Base-by-base conservation (phyloP, 30 jellyfish, hydroid and myxozoan species). In the Aurelia aurita region DNA sequence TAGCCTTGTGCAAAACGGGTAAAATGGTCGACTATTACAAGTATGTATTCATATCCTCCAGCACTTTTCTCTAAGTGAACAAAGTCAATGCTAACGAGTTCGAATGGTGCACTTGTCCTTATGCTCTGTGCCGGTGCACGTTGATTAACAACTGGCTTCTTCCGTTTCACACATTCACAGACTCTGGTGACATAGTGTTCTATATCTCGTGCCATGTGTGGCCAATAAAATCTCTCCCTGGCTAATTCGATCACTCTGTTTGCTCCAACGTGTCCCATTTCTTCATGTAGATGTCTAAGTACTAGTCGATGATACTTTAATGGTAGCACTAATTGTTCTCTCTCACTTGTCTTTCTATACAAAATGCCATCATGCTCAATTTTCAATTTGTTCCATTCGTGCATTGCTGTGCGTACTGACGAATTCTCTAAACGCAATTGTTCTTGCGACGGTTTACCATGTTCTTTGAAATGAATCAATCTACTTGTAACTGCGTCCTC, bases 31-130 rank as follows among this genome's bases (percentile, higher is more conserved):
- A 69, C 55, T 16, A 57, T 53, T 45, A 54, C 45, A 18, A 69
- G 72, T 31, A 71, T 57, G 70, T 84, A 69, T 59, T 84, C 89
- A 72, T 57, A 84, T 18, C 94, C 94, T 23, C 80, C 80, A 34
- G 89, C 83, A 72, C 91, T 63, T 18, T 45, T 53, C 61, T 51
- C 86, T 27, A 80, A 76, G 44, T 39, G 91, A 32, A 66, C 49
- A 65, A 64, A 80, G 62, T 64, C 86, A 6, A 80, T 63, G 28
- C 75, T 12, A 10, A 80, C 65, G 13, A 80, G 3, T 23, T 63
- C 91, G 20, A 80, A 34, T 23, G 87, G 91, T 22, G 49, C 75
- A 22, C 59, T 63, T 6, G 86, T 64, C 45, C 11, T 16, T 45
- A 80, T 14, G 47, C 75, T 32, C 32, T 64, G 75, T 7, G 66